A percentile compares a stretch with the other conserved stretches of the same genome.
Evolutionary conservation across 2,888 invertebrate species (phyloP).

Genomic region (Chrysomela aeneicollis): DNA sequence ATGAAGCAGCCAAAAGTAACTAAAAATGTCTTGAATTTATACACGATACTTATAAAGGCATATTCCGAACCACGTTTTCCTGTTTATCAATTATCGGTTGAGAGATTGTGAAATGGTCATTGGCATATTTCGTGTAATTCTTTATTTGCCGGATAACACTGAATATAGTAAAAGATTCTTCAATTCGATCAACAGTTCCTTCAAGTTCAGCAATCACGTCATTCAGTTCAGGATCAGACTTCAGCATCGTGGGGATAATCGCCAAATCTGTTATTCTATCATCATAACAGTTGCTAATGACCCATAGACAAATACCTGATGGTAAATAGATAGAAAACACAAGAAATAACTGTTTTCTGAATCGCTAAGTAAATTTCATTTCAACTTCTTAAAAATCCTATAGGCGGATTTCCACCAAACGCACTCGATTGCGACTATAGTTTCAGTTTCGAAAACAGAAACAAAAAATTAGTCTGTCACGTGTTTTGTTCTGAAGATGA

Average conservation of each 20-base stretch:
- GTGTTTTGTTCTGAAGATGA: too few species aligned
- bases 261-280: constrained; percentile 29
- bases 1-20: neutral
- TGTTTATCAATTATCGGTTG: neutral
- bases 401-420: too few species aligned
- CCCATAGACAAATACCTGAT: constrained; percentile 33
- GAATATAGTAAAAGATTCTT: constrained; percentile 33
- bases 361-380: too few species aligned
- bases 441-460: too few species aligned
- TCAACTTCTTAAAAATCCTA: too few species aligned
- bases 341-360: too few species aligned
- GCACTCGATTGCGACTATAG: too few species aligned
- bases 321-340: too few species aligned
- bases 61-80: too few species aligned
- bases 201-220: constrained; percentile 20
- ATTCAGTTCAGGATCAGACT: constrained; percentile 24
- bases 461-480: too few species aligned
- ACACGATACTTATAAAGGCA: too few species aligned
- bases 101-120: neutral
- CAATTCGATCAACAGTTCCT: constrained; percentile 16
- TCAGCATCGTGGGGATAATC: constrained; percentile 25
- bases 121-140: neutral
- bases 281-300: constrained; percentile 27
- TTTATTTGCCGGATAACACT: constrained; percentile 28
- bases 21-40: too few species aligned